Base-by-base conservation (phyloP, 2,797 vertebrate genomes). In the Eulemur albifrons region DNA sequence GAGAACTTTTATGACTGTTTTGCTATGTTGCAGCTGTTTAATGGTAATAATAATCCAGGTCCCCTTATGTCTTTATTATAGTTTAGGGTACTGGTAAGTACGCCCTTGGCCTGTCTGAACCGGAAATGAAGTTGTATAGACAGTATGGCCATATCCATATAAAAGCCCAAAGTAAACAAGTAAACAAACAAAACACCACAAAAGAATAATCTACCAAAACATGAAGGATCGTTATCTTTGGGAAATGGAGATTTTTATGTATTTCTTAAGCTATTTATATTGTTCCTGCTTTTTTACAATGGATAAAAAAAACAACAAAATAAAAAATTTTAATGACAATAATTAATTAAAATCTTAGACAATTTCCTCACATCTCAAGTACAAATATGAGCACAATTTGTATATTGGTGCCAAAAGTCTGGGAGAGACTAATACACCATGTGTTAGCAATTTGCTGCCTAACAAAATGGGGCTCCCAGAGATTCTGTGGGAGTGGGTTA, bases 71-170 rank as follows among this genome's bases (percentile, higher is more conserved):
- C 93, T 94, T 92, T 94, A 95, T 94, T 89, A 94, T 38, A 89
- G 40, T 61, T 4, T 57, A 96, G 73, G 43, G 81, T 61, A 69
- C 77, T 30, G 20, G 87, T 76, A 83, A 83, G 50, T 23, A 17
- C 23, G 89, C 63, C 13, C 21, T 40, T 57, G 63, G 89, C 76
- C 48, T 96, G 81, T 92, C 92, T 95, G 54, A 95, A 93, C 87
- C 94, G 61, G 93, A 97, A 96, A 93, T 92, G 75, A 92, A 96
- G 91, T 90, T 95, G 89, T 94, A 69, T 38, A 96, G 72, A 88
- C 38, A 23, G 38, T 35, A 65, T 82, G 88, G 75, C 92, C 81
- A 73, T 59, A 85, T 25, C 40, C 76, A 90, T 69, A 70, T 87
- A 95, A 96, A 96, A 77, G 13, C 35, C 90, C 84, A 95, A 82